Evolutionary conservation across 2,113 vertebrate genomes (phyloP).

Genomic region (Scomber japonicus): DNA sequence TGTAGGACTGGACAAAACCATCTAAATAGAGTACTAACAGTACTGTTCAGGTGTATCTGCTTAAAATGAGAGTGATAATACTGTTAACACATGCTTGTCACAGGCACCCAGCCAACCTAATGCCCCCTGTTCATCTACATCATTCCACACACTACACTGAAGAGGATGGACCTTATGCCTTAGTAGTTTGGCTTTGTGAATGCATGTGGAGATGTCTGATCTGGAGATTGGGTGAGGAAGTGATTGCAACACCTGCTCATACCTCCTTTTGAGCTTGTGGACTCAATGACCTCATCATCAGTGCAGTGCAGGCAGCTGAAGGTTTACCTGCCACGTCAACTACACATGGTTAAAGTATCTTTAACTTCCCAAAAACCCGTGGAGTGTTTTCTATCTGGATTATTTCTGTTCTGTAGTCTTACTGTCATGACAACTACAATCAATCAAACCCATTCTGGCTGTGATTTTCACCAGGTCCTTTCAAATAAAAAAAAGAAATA

Average conservation of each 20-base stretch:
- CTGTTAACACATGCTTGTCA: background rate
- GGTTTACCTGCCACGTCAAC: background rate
- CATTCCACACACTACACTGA: background rate
- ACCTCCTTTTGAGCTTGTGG: too few species aligned
- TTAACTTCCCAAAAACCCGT: background rate
- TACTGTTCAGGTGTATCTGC: background rate
- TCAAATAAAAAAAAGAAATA: background rate
- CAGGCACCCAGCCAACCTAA: background rate
- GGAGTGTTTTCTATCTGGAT: background rate
- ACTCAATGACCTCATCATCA: background rate
- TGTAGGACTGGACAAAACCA: too few species aligned
- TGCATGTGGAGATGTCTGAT: too few species aligned
- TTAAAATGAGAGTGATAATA: conserved; percentile 4
- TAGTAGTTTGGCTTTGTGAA: background rate
- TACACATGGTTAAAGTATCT: background rate
- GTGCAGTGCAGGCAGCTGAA: background rate
- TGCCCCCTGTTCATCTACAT: background rate
- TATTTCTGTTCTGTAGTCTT: background rate
- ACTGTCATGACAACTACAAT: background rate
- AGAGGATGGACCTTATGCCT: background rate
- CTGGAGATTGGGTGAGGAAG: background rate
- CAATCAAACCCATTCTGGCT: background rate
- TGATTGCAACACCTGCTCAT: background rate
- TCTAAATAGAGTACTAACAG: too few species aligned
- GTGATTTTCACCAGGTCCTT: background rate